Percentiles rank a stretch among this genome's conserved stretches.
Evolutionary conservation across 2,797 vertebrate species (phyloP).

Genomic region (Pangasius sanitwongsei): DNA sequence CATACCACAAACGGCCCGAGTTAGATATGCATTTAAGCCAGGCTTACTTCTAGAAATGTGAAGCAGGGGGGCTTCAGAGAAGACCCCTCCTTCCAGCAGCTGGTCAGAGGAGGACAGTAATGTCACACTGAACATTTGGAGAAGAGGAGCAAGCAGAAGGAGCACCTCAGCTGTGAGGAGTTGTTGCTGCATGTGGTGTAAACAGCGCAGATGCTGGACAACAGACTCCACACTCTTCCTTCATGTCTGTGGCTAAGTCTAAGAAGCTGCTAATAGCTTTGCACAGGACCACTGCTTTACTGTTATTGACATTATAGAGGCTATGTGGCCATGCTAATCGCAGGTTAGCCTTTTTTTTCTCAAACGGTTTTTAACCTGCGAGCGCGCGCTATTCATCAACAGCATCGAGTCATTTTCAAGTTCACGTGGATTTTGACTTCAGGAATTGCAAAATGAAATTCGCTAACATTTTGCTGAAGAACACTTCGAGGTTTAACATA

Average conservation of each 20-base stretch:
- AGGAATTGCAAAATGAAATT: slow-evolving; percentile 76
- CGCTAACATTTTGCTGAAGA: slow-evolving; percentile 77
- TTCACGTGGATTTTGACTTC: slow-evolving; percentile 18
- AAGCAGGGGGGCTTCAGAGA: slow-evolving; percentile 1
- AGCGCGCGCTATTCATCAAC: neutral
- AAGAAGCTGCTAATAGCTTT: neutral
- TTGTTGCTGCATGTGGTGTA: neutral
- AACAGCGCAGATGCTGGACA: neutral
- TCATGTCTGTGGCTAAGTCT: slow-evolving; percentile 14
- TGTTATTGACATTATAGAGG: neutral
- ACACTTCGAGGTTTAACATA: slow-evolving; percentile 68
- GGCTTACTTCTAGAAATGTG: neutral
- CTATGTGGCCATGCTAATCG: slow-evolving; percentile 31
- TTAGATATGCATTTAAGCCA: neutral
- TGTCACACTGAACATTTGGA: slow-evolving; percentile 38
- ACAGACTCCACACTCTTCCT: neutral
- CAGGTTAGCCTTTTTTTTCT: neutral
- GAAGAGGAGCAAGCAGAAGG: neutral
- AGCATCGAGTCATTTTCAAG: neutral
- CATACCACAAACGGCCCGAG: neutral
- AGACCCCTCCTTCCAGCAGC: slow-evolving; percentile 23
- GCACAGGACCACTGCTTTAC: neutral
- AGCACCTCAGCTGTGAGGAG: neutral
- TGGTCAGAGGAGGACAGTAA: slow-evolving; percentile 14
- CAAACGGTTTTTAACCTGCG: neutral